Percentiles rank a stretch among this genome's conserved stretches.
Evolutionary conservation across 2,113 vertebrate species (phyloP).

Genomic region (Xiphophorus couchianus): DNA sequence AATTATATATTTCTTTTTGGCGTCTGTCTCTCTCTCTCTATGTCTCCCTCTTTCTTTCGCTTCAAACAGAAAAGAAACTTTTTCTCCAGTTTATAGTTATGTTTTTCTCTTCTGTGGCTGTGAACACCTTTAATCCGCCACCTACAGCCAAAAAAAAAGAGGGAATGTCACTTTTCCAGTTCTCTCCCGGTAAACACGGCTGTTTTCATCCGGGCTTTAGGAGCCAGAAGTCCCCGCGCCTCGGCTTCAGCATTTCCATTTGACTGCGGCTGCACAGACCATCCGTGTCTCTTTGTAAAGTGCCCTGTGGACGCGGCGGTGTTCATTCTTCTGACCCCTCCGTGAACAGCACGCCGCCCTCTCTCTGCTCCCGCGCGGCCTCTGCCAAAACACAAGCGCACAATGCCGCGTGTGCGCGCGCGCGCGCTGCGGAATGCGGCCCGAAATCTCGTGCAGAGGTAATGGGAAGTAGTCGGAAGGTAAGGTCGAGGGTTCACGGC

Average conservation of each 20-base stretch:
- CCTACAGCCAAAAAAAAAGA: too few relatives aligned
- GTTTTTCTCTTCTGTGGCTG: too few relatives aligned
- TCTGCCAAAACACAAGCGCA: constrained; percentile 28
- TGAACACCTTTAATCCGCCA: background rate
- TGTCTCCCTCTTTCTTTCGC: too few relatives aligned
- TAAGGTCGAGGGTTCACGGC: constrained; percentile 87
- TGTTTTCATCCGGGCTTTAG: background rate
- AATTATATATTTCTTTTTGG: background rate
- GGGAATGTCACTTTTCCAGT: background rate
- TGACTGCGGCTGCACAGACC: constrained; percentile 13
- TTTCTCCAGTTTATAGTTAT: background rate
- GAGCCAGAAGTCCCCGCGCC: background rate
- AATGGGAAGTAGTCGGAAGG: constrained; percentile 89
- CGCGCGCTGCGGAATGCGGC: constrained; percentile 65
- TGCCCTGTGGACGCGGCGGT: constrained; percentile 50
- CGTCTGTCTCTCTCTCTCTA: too few relatives aligned
- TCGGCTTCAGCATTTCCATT: constrained; percentile 17
- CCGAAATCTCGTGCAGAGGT: constrained; percentile 84
- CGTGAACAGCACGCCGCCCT: constrained; percentile 43
- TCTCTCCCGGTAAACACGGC: background rate
- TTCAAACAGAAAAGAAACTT: background rate
- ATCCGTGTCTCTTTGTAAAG: constrained; percentile 31
- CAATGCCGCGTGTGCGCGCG: constrained; percentile 46
- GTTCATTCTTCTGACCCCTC: constrained; percentile 65
- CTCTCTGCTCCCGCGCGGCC: constrained; percentile 31